Evolutionary conservation across 2,888 invertebrate species (phyloP).

Genomic region (Erebia aethiops): DNA sequence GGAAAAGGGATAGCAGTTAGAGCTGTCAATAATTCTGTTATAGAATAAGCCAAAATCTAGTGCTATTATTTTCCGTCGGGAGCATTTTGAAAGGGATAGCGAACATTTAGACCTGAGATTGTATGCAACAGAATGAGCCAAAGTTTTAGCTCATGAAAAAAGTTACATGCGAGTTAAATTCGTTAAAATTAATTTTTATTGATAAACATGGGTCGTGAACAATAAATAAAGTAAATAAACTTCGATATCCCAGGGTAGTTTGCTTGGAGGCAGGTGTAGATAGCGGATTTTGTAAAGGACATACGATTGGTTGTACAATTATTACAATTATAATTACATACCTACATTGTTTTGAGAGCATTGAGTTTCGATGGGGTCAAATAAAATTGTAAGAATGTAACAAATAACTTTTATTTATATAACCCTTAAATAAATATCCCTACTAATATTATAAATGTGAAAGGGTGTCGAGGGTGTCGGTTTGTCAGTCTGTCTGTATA

Average conservation of each 20-base stretch:
- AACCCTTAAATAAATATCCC: background rate
- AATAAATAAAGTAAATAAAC: background rate
- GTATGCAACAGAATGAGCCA: too few relatives aligned
- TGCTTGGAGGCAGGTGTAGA: slow-evolving; percentile 54
- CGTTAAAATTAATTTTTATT: slow-evolving; percentile 11
- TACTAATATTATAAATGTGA: too few relatives aligned
- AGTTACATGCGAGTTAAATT: slow-evolving; percentile 4
- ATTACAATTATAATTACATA: slow-evolving; percentile 1
- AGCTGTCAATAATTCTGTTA: too few relatives aligned
- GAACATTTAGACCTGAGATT: too few relatives aligned
- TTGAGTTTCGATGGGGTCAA: slow-evolving; percentile 80
- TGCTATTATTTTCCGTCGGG: too few relatives aligned
- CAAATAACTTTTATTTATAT: slow-evolving; percentile 38
- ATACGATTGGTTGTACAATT: slow-evolving; percentile 53
- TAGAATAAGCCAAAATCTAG: too few relatives aligned
- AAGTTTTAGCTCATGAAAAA: background rate
- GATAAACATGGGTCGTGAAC: slow-evolving; percentile 7
- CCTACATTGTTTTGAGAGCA: slow-evolving; percentile 74
- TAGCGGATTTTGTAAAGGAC: slow-evolving; percentile 57
- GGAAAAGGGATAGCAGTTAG: too few relatives aligned
- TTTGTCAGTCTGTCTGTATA: too few relatives aligned
- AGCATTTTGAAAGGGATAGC: too few relatives aligned
- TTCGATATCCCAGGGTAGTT: slow-evolving; percentile 52
- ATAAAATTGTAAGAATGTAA: slow-evolving; percentile 78
- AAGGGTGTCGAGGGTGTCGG: too few relatives aligned